Percentiles rank a stretch among this genome's conserved stretches.
Conservation (phyloP, 2,797 vertebrate species). For the Lepus townsendii region DNA sequence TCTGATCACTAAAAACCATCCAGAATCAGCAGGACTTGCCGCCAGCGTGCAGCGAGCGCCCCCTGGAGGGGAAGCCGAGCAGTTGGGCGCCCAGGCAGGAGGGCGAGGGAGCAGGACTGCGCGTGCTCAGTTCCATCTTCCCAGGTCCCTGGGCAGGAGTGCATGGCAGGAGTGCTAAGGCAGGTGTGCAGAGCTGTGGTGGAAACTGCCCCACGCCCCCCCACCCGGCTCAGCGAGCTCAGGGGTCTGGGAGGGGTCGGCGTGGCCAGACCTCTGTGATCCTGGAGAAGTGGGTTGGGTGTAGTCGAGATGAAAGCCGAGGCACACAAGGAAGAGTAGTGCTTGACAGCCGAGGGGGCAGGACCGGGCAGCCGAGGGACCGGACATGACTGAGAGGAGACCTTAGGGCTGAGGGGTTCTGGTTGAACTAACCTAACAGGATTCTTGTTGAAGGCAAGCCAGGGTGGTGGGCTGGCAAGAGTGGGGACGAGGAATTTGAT, state of each 20-base stretch:
- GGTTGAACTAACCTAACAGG: neutral
- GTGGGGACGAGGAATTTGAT: neutral
- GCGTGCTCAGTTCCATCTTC: neutral
- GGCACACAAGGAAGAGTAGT: neutral
- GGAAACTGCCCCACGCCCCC: too few relatives aligned
- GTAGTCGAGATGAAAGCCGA: neutral
- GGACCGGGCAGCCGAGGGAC: too few relatives aligned
- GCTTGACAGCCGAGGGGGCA: neutral
- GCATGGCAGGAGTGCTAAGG: too few relatives aligned
- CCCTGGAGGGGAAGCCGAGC: neutral
- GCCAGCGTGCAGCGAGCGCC: neutral
- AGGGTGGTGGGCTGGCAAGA: too few relatives aligned
- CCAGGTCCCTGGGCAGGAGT: neutral
- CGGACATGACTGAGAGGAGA: neutral
- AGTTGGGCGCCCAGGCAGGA: rapidly evolving
- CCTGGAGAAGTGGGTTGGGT: neutral
- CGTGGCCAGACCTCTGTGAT: neutral
- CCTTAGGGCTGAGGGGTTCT: neutral
- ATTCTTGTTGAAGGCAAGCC: neutral
- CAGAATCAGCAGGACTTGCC: neutral
- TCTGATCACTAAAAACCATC: neutral
- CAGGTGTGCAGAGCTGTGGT: too few relatives aligned
- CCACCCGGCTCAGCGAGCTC: neutral
- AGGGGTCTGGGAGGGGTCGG: neutral
- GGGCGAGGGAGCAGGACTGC: neutral